Base-by-base conservation (phyloP, 2,888 invertebrate species). In the Cephus pulcher region DNA sequence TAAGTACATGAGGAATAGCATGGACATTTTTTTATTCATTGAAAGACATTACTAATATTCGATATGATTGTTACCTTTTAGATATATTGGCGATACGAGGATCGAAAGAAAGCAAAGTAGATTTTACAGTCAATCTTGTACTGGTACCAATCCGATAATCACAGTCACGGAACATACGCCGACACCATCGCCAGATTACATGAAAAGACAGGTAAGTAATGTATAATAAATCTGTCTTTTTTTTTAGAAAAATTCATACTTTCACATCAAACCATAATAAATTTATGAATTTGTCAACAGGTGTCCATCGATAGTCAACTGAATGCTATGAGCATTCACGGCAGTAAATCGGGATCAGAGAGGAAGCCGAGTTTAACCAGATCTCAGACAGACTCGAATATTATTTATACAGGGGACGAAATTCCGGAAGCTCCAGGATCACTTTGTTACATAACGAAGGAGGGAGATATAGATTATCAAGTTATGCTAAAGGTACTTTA, bases 161-260 rank as follows among this genome's bases (percentile, higher is more conserved):
- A 98, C 98, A 0, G 98, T 99, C 12, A 99, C 99, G 0, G 98
- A 98, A 89, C 98, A 98, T 89, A 98, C 98, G 0, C 98, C 98
- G 0, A 95, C 96, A 6, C 97, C 97, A 0, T 97, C 97, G 1
- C 97, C 97, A 0, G 97, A 98, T 90, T 97, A 95, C 88, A 93
- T 97, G 84, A 95, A 95, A 88, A 93, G 96, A 93, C 97, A 95
- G 92, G 96, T 95, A 92, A 90, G 86, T 82, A 74, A 33, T n/a
- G 15, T 73, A 15, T 73, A 15, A 79, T 40, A 37, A 34, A 56
- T 80, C 6, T 35, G 11, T 35, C 1, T 35, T 78, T 76, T 34
- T 30, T n/a, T 73, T 34, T 37, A 12, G 12, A 75, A 75, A 69
- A 69, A 12, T n/a, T 30, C 15, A 56, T 69, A 76, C 30, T 79